phyloP scores from a whole-genome alignment of 2,113 vertebrate species.

The Podilymbus podiceps region DNA sequence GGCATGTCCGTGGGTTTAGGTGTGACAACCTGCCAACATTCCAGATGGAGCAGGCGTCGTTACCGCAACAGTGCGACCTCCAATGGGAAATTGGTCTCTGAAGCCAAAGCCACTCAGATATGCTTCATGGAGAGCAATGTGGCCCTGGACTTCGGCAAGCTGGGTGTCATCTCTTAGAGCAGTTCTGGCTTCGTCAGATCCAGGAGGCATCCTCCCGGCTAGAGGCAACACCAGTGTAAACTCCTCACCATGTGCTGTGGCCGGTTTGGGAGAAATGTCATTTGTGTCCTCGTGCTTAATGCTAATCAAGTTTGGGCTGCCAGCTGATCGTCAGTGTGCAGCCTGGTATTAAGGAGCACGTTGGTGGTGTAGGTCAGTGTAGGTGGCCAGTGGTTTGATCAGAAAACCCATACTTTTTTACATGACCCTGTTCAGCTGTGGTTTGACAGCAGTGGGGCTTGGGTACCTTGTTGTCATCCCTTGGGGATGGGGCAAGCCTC shows the following conservation, averaged over 20 bases:
- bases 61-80: background rate
- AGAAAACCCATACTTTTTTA: background rate
- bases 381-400: background rate
- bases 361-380: background rate
- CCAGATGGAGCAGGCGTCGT: background rate
- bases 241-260: background rate
- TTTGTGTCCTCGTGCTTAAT: background rate
- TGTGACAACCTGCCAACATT: background rate
- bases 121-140: background rate
- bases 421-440: background rate
- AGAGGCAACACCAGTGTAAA: background rate
- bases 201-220: background rate
- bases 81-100: background rate
- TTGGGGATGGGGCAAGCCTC: background rate
- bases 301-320: background rate
- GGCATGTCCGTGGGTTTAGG: background rate
- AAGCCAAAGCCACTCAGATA: background rate
- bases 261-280: background rate
- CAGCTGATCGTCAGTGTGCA: accelerated
- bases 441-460: background rate
- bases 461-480: background rate
- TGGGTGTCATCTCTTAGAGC: background rate
- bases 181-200: background rate
- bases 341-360: background rate
- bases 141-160: background rate